These are phyloP conservation scores for Tiliacea citrago DNA, from an alignment of 2,888 invertebrate genomes.

Conservation along the genomic window DNA sequence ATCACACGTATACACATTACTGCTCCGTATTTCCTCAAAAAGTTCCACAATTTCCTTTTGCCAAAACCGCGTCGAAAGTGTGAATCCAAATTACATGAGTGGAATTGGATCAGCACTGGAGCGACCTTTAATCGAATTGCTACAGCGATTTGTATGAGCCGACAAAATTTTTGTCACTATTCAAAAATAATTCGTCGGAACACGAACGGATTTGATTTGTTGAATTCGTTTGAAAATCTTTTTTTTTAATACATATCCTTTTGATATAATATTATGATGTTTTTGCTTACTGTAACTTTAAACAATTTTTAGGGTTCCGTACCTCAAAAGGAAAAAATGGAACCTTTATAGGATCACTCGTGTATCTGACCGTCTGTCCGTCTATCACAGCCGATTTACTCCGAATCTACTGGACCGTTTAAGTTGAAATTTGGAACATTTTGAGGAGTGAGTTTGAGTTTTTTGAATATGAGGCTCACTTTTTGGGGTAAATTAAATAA, in stretches of 20 bases:
- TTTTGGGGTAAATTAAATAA: no score
- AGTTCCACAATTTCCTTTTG: not conserved
- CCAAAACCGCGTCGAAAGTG: not conserved
- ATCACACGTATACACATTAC: not conserved
- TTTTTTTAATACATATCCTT: not conserved
- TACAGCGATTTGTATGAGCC: slow-evolving; percentile 37
- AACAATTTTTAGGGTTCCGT: no score
- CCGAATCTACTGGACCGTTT: no score
- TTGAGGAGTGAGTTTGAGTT: no score
- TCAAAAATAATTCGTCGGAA: slow-evolving; percentile 30
- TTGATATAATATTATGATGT: not conserved
- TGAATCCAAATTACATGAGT: slow-evolving; percentile 24
- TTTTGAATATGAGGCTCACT: no score
- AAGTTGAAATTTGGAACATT: no score
- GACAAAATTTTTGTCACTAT: slow-evolving; percentile 43
- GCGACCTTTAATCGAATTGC: slow-evolving; percentile 41
- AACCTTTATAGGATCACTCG: no score
- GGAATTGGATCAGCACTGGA: slow-evolving; percentile 37
- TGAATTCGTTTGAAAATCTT: not conserved
- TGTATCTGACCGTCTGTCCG: no score
- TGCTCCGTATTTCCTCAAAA: not conserved
- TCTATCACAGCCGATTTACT: no score
- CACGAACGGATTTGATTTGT: slow-evolving; percentile 24
- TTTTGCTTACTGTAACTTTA: not conserved
- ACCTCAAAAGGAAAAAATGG: no score